These are phyloP conservation scores for Botia kubotai DNA, from an alignment of 2,797 vertebrate genomes.

Conservation along the genomic window DNA sequence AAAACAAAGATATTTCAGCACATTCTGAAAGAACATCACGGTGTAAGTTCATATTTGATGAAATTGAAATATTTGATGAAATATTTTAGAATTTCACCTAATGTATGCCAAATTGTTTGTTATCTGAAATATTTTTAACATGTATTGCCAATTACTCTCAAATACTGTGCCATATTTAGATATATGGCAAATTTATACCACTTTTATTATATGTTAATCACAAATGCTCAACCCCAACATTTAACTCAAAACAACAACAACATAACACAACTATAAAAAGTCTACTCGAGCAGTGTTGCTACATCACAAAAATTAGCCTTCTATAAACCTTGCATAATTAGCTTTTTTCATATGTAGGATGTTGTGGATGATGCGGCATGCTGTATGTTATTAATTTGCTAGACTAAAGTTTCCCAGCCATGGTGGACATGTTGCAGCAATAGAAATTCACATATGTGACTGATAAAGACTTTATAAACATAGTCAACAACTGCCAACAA, in stretches of 20 bases:
- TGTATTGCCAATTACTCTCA: background rate
- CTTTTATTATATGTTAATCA: too few species aligned
- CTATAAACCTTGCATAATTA: background rate
- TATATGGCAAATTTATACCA: background rate
- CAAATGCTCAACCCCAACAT: too few species aligned
- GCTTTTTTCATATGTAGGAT: background rate
- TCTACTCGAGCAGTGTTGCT: too few species aligned
- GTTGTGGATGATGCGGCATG: background rate
- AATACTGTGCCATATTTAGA: background rate
- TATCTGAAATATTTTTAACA: background rate
- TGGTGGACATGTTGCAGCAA: background rate
- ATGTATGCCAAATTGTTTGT: too few species aligned
- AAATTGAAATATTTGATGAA: too few species aligned
- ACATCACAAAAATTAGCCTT: background rate
- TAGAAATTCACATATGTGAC: constrained; percentile 26
- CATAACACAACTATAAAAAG: too few species aligned
- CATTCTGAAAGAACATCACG: too few species aligned
- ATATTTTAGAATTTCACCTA: too few species aligned
- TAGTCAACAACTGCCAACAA: background rate
- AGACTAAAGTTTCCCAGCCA: constrained; percentile 2
- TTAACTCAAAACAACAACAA: background rate
- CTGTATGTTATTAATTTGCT: background rate
- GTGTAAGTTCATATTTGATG: too few species aligned
- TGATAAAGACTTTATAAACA: constrained; percentile 26
- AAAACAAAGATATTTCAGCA: too few species aligned